Evolutionary conservation across 2,888 invertebrate species (phyloP).

Genomic region (Chalcis sispes): DNA sequence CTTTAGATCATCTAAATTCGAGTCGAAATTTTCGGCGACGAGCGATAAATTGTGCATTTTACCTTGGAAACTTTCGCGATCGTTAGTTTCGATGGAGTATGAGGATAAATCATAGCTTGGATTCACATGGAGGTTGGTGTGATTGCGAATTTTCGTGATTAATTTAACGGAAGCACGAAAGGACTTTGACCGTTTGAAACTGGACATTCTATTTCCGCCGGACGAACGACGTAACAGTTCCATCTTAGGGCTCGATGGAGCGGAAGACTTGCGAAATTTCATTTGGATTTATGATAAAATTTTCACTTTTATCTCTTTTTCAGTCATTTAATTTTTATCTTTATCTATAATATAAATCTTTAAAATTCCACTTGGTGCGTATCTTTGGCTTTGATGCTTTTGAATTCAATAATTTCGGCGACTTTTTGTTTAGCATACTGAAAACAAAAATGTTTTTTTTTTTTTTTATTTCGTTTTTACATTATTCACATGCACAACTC

Average conservation of each 20-base stretch:
- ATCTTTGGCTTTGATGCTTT: conserved; percentile 20
- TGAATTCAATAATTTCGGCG: neutral
- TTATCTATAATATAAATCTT: neutral
- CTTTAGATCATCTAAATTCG: neutral
- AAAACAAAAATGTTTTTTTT: conserved; percentile 25
- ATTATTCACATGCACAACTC: neutral
- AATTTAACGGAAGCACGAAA: conserved; percentile 71
- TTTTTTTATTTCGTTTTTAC: neutral
- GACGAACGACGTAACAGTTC: conserved; percentile 67
- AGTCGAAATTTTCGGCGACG: neutral
- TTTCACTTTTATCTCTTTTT: neutral
- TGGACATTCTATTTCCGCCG: conserved; percentile 64
- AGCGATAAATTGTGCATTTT: conserved; percentile 13
- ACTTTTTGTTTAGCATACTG: conserved; percentile 23
- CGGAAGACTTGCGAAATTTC: conserved; percentile 68
- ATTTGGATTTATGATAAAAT: conserved; percentile 60
- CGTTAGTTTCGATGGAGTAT: conserved; percentile 49
- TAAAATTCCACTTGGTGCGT: conserved; percentile 1
- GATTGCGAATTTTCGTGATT: conserved; percentile 70
- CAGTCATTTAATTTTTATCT: neutral
- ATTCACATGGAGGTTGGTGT: conserved; percentile 52
- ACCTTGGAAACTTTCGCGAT: neutral
- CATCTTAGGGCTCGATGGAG: conserved; percentile 68
- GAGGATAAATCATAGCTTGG: conserved; percentile 62
- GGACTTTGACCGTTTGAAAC: conserved; percentile 71